phyloP scores from a whole-genome alignment of 1,140 invertebrate species.

The Drosophila kikkawai region DNA sequence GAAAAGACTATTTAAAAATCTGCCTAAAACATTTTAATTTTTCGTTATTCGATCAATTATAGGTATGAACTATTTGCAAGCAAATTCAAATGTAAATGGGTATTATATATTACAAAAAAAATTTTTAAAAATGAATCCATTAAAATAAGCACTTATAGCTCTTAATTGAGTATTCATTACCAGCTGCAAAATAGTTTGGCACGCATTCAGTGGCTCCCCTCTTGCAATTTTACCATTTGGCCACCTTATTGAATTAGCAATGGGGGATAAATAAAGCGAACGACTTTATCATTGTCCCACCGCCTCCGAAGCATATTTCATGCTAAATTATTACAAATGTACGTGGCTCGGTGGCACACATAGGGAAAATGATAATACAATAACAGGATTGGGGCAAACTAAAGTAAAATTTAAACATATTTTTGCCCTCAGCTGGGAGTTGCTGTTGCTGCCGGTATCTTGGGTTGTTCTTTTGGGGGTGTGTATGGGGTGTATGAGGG shows the following conservation, averaged over 20 bases:
- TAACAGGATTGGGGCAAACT: conserved; percentile 60
- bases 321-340: conserved; percentile 69
- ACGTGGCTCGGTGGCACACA: conserved; percentile 58
- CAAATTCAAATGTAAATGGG: too few relatives aligned
- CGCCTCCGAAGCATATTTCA: conserved; percentile 68
- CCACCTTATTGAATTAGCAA: conserved; percentile 47
- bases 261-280: conserved; percentile 40
- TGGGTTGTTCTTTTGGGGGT: conserved; percentile 3
- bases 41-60: too few relatives aligned
- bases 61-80: too few relatives aligned
- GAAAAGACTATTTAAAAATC: too few relatives aligned
- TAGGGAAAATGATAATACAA: conserved; percentile 71
- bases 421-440: conserved; percentile 37
- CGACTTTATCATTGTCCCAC: conserved; percentile 41
- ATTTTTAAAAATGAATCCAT: too few relatives aligned
- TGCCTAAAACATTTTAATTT: too few relatives aligned
- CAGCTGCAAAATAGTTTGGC: conserved; percentile 12
- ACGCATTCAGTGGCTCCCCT: not conserved
- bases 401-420: conserved; percentile 68
- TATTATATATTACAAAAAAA: too few relatives aligned
- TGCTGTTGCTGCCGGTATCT: conserved; percentile 11
- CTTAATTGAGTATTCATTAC: not conserved
- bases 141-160: not conserved
- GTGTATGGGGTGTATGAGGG: not conserved
- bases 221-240: conserved; percentile 14